These are phyloP conservation scores for Atethmia centrago DNA, from an alignment of 2,888 invertebrate genomes.

Conservation along the genomic window DNA sequence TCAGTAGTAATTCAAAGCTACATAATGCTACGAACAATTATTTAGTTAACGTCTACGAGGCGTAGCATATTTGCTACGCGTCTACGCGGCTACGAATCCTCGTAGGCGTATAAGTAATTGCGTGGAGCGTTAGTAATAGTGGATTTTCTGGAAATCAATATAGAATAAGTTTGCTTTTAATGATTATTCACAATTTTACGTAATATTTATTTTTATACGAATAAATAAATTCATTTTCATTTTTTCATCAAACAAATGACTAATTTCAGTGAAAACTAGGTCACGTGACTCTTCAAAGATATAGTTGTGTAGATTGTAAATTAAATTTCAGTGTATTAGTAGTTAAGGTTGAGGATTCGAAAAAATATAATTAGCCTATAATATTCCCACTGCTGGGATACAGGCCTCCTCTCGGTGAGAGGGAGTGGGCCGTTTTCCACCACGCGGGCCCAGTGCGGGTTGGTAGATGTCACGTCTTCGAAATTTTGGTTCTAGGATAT, in stretches of 20 bases:
- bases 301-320: neutral
- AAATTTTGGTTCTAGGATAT: too few relatives aligned
- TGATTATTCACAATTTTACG: neutral
- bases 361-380: too few relatives aligned
- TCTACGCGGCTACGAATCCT: conserved; percentile 60
- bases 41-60: conserved; percentile 49
- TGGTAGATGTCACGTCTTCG: too few relatives aligned
- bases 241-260: neutral
- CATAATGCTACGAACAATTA: conserved; percentile 51
- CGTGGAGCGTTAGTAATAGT: conserved; percentile 49
- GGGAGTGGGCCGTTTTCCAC: too few relatives aligned
- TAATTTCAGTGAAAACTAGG: neutral
- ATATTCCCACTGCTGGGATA: too few relatives aligned
- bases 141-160: conserved; percentile 56
- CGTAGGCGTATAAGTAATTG: conserved; percentile 63
- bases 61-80: conserved; percentile 55
- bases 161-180: conserved; percentile 25
- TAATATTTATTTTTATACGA: neutral
- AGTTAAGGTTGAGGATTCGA: too few relatives aligned
- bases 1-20: conserved; percentile 48
- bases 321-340: neutral
- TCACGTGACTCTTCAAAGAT: neutral
- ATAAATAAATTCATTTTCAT: too few relatives aligned
- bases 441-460: too few relatives aligned
- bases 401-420: too few relatives aligned